Evolutionary conservation across 2,113 vertebrate species (phyloP).

Genomic region (Dasyurus viverrinus): DNA sequence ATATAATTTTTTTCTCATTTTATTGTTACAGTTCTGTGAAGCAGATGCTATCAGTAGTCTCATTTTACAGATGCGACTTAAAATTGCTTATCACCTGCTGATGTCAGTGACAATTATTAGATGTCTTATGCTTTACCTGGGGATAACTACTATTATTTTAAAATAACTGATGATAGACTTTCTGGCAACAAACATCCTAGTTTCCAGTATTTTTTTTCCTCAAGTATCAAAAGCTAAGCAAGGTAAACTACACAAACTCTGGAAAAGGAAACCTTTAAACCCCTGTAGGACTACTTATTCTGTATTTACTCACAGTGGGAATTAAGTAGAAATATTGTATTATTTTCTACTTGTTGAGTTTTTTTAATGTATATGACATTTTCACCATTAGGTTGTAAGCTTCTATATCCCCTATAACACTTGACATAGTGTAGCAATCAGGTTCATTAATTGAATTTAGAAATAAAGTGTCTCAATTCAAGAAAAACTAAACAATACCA

Average conservation of each 20-base stretch:
- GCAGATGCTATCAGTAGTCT: background rate
- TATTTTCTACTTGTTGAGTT: background rate
- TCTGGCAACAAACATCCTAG: background rate
- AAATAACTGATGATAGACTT: slow-evolving; percentile 12
- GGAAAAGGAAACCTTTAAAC: slow-evolving; percentile 4
- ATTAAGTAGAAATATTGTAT: background rate
- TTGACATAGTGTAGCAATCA: background rate
- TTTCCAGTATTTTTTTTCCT: background rate
- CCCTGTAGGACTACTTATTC: background rate
- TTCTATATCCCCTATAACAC: background rate
- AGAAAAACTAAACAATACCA: background rate
- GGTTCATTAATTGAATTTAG: background rate
- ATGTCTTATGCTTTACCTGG: background rate
- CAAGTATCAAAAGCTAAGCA: background rate
- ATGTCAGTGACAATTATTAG: background rate
- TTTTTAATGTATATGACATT: background rate
- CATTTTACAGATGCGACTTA: background rate
- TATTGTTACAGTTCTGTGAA: background rate
- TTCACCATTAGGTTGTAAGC: background rate
- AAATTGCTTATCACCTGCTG: background rate
- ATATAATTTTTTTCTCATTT: background rate
- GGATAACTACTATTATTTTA: background rate
- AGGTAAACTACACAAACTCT: background rate
- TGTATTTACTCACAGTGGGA: background rate
- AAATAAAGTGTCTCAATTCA: background rate